These are phyloP conservation scores for Takifugu flavidus DNA, from an alignment of 2,113 vertebrate species.

Conservation along the genomic window DNA sequence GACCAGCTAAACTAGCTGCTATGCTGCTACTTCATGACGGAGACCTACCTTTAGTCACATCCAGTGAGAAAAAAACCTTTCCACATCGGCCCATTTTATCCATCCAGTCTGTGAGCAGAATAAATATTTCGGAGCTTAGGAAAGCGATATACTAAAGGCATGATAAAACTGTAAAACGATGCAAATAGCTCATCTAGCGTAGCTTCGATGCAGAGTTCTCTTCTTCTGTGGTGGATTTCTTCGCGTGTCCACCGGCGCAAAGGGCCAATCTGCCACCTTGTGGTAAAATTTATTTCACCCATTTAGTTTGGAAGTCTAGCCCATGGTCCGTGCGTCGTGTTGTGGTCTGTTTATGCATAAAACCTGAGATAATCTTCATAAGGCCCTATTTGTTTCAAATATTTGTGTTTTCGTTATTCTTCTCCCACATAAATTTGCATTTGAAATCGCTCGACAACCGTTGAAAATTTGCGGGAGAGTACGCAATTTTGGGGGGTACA, in stretches of 20 bases:
- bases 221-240: neutral
- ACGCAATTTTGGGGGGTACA: no score
- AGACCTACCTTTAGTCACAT: slow-evolving; percentile 57
- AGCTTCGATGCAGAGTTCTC: neutral
- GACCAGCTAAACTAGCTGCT: slow-evolving; percentile 10
- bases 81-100: slow-evolving; percentile 19
- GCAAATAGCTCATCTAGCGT: neutral
- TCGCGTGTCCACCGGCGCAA: neutral
- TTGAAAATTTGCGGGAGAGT: no score
- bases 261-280: no score
- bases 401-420: no score
- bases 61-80: slow-evolving; percentile 22
- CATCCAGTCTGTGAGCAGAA: slow-evolving; percentile 1
- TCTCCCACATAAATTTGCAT: no score
- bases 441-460: no score
- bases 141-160: slow-evolving; percentile 11
- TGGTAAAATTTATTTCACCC: no score
- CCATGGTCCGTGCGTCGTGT: no score
- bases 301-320: no score
- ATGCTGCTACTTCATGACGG: slow-evolving; percentile 5
- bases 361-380: no score
- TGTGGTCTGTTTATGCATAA: no score
- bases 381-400: no score
- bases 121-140: neutral
- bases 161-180: slow-evolving; percentile 17